Evolutionary conservation across 1,140 invertebrate genomes (phyloP), one percentile per base, ranked within the genome.

Genomic region (Lordiphosa mommai): DNA sequence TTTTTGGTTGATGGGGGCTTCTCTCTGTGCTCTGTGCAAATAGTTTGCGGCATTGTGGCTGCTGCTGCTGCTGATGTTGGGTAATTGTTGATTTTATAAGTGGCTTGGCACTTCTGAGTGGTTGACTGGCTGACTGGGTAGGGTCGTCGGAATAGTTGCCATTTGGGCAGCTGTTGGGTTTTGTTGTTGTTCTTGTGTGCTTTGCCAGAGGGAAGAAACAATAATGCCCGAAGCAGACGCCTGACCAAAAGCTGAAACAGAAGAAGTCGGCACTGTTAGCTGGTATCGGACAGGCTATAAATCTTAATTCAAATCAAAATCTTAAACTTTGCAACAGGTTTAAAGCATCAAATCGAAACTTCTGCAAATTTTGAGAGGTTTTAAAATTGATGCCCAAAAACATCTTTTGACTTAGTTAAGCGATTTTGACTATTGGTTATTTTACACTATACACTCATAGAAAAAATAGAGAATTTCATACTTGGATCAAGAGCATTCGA

Each of bases 1-100:
- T 10, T 33, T 57, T 48, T 46, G 44, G 43, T 48, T 46, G 44
- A 37, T 27, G 23, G 38, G 16, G 5, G 14, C 30, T 29, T 53
- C 58, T 52, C 65, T 66, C 57, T 27, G 68, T 51, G 51, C 51
- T 44, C 61, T 61, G 43, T 37, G 50, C 51, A 76, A 77, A 77
- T 74, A 72, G 50, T 64, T 65, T 53, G 49, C 50, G 49, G 49
- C 49, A 37, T 56, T 61, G 64, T 47, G 41, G 43, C 43, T 46
- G 38, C 38, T 12, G 23, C 17, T 38, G 2, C 29, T 43, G 57
- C 34, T 64, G 53, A 41, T 56, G 72, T 72, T 77, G 72, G 67
- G 69, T 53, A 67, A 72, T 76, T 65, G 72, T 72, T 61, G 61
- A 76, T 77, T 70, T 74, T 48, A 61, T 76, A 72, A 76, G 51